These are phyloP conservation scores for Hecatera dysodea DNA, from an alignment of 2,888 invertebrate genomes.

Conservation along the genomic window DNA sequence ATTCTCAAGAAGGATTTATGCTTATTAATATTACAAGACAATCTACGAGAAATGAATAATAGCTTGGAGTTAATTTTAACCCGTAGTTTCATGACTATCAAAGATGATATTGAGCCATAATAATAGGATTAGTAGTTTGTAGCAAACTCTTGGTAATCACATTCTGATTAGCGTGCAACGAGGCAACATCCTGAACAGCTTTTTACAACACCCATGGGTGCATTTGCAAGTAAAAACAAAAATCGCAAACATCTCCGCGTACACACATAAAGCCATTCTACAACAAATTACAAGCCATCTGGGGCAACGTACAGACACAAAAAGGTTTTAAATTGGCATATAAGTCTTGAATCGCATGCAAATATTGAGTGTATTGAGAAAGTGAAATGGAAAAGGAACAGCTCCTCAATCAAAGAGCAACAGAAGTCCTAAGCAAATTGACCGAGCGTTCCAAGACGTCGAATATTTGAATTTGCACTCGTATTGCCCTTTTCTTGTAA, in stretches of 20 bases:
- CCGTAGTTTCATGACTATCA: neutral
- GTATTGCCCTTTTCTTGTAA: slow-evolving; percentile 74
- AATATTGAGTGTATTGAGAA: slow-evolving; percentile 61
- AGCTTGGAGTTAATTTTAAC: neutral
- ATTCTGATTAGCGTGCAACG: neutral
- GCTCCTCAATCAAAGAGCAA: slow-evolving; percentile 67
- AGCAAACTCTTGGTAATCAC: neutral
- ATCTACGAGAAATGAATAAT: neutral
- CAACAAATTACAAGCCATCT: neutral
- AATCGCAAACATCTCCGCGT: neutral
- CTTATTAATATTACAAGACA: neutral
- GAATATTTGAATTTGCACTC: slow-evolving; percentile 77
- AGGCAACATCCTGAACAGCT: neutral
- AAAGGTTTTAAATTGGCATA: slow-evolving; percentile 34
- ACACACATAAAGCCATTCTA: slow-evolving; percentile 5
- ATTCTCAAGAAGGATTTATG: neutral
- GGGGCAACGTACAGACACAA: neutral
- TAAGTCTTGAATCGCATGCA: slow-evolving; percentile 42
- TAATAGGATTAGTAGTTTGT: neutral
- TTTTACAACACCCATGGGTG: neutral
- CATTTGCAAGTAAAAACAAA: neutral
- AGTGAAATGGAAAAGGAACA: slow-evolving; percentile 66
- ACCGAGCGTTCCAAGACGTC: slow-evolving; percentile 71
- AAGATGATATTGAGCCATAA: neutral
- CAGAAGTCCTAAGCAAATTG: slow-evolving; percentile 83